Evolutionary conservation across 2,888 invertebrate species (phyloP).

Genomic region (Chorisops tibialis): DNA sequence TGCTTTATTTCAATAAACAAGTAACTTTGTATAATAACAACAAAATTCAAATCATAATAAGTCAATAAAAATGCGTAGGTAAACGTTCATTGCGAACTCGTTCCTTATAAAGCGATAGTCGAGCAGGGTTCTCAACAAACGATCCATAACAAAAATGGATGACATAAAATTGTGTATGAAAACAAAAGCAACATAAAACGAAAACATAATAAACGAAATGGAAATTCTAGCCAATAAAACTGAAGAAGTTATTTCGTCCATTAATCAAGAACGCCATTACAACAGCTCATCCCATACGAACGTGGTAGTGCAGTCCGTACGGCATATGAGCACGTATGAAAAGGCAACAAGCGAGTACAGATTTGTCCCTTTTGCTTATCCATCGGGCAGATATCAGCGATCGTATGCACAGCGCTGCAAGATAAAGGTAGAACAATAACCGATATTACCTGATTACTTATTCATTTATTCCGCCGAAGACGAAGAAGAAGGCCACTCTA

Average conservation of each 20-base stretch:
- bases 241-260: slow-evolving; percentile 40
- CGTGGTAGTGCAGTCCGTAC: not conserved
- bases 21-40: too few relatives aligned
- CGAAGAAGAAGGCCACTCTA: not conserved
- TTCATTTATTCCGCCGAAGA: slow-evolving; percentile 32
- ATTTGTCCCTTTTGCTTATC: slow-evolving; percentile 29
- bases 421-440: slow-evolving; percentile 33
- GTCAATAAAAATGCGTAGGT: too few relatives aligned
- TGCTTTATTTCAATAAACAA: too few relatives aligned
- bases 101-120: too few relatives aligned
- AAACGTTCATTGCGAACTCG: too few relatives aligned
- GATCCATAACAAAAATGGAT: not conserved
- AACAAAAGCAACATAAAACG: not conserved
- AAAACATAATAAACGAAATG: slow-evolving; percentile 33
- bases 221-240: slow-evolving; percentile 40
- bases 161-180: slow-evolving; percentile 12
- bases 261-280: slow-evolving; percentile 39
- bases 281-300: slow-evolving; percentile 3
- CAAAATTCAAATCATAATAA: too few relatives aligned
- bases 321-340: not conserved
- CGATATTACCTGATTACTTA: slow-evolving; percentile 34
- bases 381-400: slow-evolving; percentile 27
- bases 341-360: slow-evolving; percentile 12
- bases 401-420: slow-evolving; percentile 26
- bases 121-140: too few relatives aligned